Evolutionary conservation across 2,113 vertebrate genomes (phyloP), one percentile per base, ranked within the genome.

Genomic region (Phyllostomus hastatus): DNA sequence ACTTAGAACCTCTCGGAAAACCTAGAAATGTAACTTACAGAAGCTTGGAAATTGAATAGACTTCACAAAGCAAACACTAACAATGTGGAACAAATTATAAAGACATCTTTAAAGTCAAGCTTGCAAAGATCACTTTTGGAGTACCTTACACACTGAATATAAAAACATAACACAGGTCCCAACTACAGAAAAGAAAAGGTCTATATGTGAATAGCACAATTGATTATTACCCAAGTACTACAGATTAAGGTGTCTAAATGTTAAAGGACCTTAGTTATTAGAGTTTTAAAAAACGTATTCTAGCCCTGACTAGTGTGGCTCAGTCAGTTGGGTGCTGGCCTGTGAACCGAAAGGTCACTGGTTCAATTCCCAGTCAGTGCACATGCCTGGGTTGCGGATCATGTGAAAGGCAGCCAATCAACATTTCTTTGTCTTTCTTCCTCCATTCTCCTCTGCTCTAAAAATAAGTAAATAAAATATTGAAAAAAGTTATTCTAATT

Each of bases 11-110:
- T 88, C 54, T 82, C 38, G 7, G 52, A 82, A 97, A 97, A 46
- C 89, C 38, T 76, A 95, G 61, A 95, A 96, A 83, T 91, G 8
- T 41, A 93, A 90, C 24, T 88, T 95, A 91, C 2, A 52, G 86
- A 82, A 82, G 38, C 31, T 66, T 78, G 15, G 69, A 78, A 87
- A 95, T 31, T 52, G 8, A 92, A 33, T 14, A 52, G 57, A 81
- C 78, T 78, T 95, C 57, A 73, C 26, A 69, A 90, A 83, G 50
- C 33, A 94, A 97, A 91, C 11, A 82, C 14, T 70, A 91, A 81
- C 64, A 96, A 87, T 84, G 84, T 52, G 59, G 22, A 94, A 96
- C 73, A 91, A 95, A 46, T 46, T 73, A 93, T 6, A 52, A 87
- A 79, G 80, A 76, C n/a, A 82, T 79, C 26, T 81, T 90, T 88